Evolutionary conservation across 2,113 vertebrate genomes (phyloP).

Genomic region (Porphyrio hochstetteri): DNA sequence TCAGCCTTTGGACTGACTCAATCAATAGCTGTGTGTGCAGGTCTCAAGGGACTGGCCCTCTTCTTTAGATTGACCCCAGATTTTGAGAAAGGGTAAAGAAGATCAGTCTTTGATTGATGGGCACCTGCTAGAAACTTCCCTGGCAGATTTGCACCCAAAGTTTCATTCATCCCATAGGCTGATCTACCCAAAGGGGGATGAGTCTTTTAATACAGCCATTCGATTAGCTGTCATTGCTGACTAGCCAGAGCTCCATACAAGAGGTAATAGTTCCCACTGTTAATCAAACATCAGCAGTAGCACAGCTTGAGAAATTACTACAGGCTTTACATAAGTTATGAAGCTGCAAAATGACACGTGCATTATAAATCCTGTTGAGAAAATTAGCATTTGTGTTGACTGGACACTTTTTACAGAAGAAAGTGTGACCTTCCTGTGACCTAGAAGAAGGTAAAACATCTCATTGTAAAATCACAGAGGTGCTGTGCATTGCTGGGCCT

Average conservation of each 20-base stretch:
- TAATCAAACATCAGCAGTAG: slow-evolving; percentile 44
- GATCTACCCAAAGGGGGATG: background rate
- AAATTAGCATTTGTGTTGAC: slow-evolving; percentile 56
- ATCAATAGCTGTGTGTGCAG: background rate
- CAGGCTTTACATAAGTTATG: slow-evolving; percentile 44
- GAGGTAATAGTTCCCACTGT: background rate
- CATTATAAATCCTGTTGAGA: slow-evolving; percentile 19
- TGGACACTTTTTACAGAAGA: background rate
- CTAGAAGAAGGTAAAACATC: background rate
- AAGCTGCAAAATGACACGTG: slow-evolving; percentile 33
- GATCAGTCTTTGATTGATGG: background rate
- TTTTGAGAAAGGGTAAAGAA: background rate
- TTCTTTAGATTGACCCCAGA: background rate
- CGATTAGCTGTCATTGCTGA: background rate
- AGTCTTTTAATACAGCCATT: background rate
- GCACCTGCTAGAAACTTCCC: background rate
- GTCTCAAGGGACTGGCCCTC: background rate
- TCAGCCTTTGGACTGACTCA: background rate
- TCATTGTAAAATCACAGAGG: background rate
- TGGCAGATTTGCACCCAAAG: background rate
- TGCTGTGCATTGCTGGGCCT: background rate
- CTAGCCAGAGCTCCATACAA: background rate
- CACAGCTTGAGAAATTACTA: slow-evolving; percentile 44
- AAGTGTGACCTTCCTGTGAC: background rate
- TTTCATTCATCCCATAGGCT: background rate